Evolutionary conservation across 2,113 vertebrate species (phyloP).

Genomic region (Polypterus senegalus): DNA sequence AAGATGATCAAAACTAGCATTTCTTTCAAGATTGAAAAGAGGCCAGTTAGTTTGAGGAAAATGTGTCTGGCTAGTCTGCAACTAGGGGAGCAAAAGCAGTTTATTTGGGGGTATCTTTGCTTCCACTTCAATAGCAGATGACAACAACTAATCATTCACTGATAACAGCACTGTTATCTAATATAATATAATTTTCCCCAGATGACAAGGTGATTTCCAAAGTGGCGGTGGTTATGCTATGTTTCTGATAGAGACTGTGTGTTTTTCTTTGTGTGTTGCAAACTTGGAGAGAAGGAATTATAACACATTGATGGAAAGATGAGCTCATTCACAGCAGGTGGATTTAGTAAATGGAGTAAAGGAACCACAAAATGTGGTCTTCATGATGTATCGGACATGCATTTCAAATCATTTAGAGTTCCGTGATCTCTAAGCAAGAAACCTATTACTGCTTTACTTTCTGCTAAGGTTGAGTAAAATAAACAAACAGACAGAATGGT

Average conservation of each 20-base stretch:
- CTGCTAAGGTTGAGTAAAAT: background rate
- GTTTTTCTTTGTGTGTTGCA: slow-evolving; percentile 6
- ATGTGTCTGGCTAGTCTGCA: no score
- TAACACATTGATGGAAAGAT: background rate
- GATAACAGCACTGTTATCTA: no score
- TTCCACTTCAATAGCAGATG: no score
- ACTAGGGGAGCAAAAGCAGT: no score
- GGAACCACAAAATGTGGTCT: slow-evolving; percentile 8
- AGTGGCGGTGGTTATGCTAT: slow-evolving; percentile 12
- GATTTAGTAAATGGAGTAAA: background rate
- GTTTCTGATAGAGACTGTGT: background rate
- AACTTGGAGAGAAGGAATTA: slow-evolving; percentile 6
- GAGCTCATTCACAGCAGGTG: background rate
- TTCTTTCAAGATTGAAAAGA: no score
- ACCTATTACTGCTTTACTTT: slow-evolving; percentile 13
- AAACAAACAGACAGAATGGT: slow-evolving; percentile 10
- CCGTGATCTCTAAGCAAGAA: slow-evolving; percentile 3
- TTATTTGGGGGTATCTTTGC: no score
- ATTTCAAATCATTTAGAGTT: background rate
- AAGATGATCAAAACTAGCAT: no score
- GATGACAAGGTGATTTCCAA: background rate
- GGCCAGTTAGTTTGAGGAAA: no score
- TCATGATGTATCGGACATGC: background rate
- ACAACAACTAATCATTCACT: no score
- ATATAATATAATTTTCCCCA: no score